These are phyloP conservation scores for Crepidodera aurea DNA, from an alignment of 2,888 invertebrate species.

Conservation along the genomic window DNA sequence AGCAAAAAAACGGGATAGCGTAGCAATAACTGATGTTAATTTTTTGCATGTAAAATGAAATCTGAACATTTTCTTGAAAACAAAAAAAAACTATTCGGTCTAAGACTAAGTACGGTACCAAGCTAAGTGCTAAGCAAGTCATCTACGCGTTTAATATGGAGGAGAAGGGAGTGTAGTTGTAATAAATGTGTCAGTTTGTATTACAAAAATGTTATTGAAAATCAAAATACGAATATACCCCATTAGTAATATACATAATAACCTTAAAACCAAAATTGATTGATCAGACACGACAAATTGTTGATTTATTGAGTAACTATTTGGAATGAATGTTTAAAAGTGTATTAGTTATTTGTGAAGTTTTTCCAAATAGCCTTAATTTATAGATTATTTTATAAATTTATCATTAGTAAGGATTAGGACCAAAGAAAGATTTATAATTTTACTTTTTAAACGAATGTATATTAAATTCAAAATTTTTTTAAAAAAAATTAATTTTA, in stretches of 20 bases:
- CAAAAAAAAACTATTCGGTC: conserved; percentile 7
- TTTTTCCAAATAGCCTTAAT: too few species aligned
- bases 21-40: too few species aligned
- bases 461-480: too few species aligned
- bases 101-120: conserved; percentile 49
- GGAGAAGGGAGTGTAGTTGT: conserved; percentile 51
- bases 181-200: conserved; percentile 52
- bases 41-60: background rate
- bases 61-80: background rate
- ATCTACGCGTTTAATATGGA: conserved; percentile 49
- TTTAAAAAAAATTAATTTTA: too few species aligned
- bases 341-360: too few species aligned
- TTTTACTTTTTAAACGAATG: too few species aligned
- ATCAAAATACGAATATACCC: conserved; percentile 11
- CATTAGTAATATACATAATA: background rate
- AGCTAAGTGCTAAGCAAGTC: conserved; percentile 59
- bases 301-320: too few species aligned
- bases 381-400: too few species aligned
- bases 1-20: background rate
- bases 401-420: too few species aligned
- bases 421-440: too few species aligned
- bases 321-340: too few species aligned
- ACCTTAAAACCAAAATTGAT: background rate
- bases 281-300: background rate
- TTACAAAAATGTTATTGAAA: conserved; percentile 31